Evolutionary conservation across 1,140 invertebrate species (phyloP), one percentile per base, ranked within the genome.

Genomic region (Calliopsis andreniformis): DNA sequence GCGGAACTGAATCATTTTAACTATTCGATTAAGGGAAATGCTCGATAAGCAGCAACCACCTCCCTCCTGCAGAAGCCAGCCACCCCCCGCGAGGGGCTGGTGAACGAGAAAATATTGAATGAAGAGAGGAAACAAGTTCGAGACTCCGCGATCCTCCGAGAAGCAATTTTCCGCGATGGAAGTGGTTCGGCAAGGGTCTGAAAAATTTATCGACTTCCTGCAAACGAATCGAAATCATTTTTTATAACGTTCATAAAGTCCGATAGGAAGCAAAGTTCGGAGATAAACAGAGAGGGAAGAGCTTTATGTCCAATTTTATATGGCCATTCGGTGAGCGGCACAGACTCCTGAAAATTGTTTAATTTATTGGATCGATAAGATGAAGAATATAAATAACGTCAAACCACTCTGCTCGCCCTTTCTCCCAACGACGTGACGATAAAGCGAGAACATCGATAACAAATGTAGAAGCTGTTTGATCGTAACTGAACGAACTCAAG

Each of bases 161-260:
- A 58, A 58, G 80, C 71, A 79, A 82, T 80, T 70, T 77, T 59
- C 53, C 62, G 25, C 67, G 62, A 80, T 76, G 67, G 64, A 76
- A 56, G 42, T 18, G 42, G 62, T 35, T 58, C 20, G 49, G 25
- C 47, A 53, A 39, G 39, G 53, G 67, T 49, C 23, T 14, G 18
- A 32, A 7, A 63, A 82, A 81, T 81, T 81, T 81, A 81, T 81
- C 62, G 76, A 42, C 66, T 63, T 75, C 68, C 79, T 75, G 47
- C 68, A 58, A 63, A 69, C 63, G 79, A 71, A 78, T 82, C 81
- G 79, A 81, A 83, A 79, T 81, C 79, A 81, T 83, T 81, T 83
- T 83, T 83, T 83, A 83, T 39, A 80, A 59, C 76, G 47, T 42
- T 58, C 79, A 47, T 83, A 83, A 83, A 83, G 49, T 80, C 72